Percentiles rank a stretch among this genome's conserved stretches.
Conservation (phyloP, 2,888 invertebrate species). For the Drosophila subquinaria region DNA sequence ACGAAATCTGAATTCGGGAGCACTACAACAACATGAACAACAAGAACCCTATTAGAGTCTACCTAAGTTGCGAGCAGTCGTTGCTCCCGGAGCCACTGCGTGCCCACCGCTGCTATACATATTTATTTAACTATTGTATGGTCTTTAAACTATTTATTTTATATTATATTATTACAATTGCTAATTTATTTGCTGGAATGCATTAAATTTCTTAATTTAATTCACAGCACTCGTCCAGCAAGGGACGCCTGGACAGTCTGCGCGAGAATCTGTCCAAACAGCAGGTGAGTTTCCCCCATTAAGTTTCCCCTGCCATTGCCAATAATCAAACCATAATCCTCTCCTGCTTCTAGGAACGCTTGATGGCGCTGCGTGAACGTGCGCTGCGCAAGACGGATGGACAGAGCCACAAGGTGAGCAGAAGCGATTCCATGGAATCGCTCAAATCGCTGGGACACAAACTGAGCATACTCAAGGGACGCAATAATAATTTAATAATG, state of each 20-base stretch:
- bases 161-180: too few relatives aligned
- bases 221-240: constrained; percentile 20
- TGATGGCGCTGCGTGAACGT: constrained; percentile 65
- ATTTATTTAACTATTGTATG: too few relatives aligned
- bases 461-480: constrained; percentile 33
- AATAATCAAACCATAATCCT: too few relatives aligned
- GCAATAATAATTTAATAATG: not conserved
- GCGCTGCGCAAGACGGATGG: constrained; percentile 48
- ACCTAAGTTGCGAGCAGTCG: too few relatives aligned
- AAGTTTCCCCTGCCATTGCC: too few relatives aligned
- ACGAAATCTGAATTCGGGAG: too few relatives aligned
- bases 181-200: too few relatives aligned
- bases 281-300: constrained; percentile 47
- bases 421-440: constrained; percentile 65
- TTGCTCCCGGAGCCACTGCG: too few relatives aligned
- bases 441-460: constrained; percentile 54
- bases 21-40: too few relatives aligned
- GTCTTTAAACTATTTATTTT: too few relatives aligned
- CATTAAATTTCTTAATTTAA: not conserved
- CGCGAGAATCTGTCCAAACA: constrained; percentile 68
- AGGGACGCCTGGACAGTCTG: constrained; percentile 60
- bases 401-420: constrained; percentile 31
- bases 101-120: too few relatives aligned
- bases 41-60: too few relatives aligned
- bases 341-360: constrained; percentile 51